Evolutionary conservation across 2,113 vertebrate genomes (phyloP).

Genomic region (Microtus montanus): DNA sequence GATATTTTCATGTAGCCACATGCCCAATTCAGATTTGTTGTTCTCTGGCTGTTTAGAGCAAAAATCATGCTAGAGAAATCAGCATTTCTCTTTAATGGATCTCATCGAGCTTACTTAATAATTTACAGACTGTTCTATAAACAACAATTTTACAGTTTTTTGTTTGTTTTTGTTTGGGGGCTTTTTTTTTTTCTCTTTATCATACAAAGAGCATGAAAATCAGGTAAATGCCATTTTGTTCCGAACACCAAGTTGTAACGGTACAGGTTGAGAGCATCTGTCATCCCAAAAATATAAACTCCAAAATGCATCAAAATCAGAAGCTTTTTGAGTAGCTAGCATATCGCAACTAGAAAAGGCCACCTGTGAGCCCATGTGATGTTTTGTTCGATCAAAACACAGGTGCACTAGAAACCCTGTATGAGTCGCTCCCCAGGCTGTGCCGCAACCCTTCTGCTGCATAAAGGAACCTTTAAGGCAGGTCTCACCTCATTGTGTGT

Average conservation of each 20-base stretch:
- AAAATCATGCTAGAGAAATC: not conserved
- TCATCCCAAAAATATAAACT: not conserved
- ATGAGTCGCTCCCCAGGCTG: not conserved
- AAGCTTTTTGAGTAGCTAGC: not conserved
- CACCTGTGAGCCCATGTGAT: not conserved
- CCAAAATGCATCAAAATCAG: not conserved
- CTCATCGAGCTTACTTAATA: not conserved
- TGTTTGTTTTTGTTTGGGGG: no score
- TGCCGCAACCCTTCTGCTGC: not conserved
- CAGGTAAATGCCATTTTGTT: not conserved
- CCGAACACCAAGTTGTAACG: not conserved
- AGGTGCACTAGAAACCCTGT: not conserved
- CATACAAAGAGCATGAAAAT: not conserved
- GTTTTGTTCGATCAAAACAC: not conserved
- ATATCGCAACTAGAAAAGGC: not conserved
- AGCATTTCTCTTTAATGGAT: not conserved
- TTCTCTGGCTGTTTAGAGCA: not conserved
- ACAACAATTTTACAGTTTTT: not conserved
- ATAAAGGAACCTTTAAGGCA: not conserved
- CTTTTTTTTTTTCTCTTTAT: slow-evolving; percentile 18
- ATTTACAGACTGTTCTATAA: not conserved
- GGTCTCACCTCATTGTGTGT: not conserved
- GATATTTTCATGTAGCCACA: not conserved
- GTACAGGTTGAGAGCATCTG: not conserved
- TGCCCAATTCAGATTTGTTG: not conserved